Base-by-base conservation (phyloP, 2,113 vertebrate genomes). In the Nothocercus julius region DNA sequence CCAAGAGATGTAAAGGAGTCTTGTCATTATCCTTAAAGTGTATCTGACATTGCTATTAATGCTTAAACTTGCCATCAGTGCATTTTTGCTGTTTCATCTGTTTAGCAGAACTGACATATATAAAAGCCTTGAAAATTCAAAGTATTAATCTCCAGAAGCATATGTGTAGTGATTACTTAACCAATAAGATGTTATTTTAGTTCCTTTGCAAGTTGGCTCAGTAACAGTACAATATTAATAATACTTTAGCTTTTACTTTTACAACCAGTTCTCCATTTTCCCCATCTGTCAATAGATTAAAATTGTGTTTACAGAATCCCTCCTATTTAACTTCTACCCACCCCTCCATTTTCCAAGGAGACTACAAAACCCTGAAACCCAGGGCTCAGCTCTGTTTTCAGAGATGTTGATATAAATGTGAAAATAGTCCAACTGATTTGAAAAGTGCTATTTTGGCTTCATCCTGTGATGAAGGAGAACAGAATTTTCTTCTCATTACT, bases 151-250 rank as follows among this genome's bases (percentile, higher is more conserved):
- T 96, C 90, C 84, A 92, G 87, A 96, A 97, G 85, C 82, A 90
- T 92, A 92, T 87, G 87, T 78, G 80, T 91, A 85, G 85, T 87
- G 92, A 93, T 96, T 96, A 81, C 70, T 93, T 94, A 96, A 94
- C 92, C 93, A 92, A 96, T 92, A 74, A 68, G 81, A 82, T 91
- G 80, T 5, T 93, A 90, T 88, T 90, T 66, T 85, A 59, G 83
- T 73, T 93, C 77, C 83, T 92, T 77, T 76, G 89, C 63, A 73
- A 89, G 80, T 93, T 96, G 93, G 74, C 93, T 92, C 85, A 87
- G 93, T 80, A 97, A 92, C 88, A 87, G 90, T 87, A 89, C 74
- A 96, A 86, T 95, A 93, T 96, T 96, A 96, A 95, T 95, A 96
- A 95, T 77, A 59, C 67, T 82, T 94, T 76, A 82, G 93, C 90